phyloP scores from a whole-genome alignment of 2,888 invertebrate genomes.

The Latrodectus hesperus region DNA sequence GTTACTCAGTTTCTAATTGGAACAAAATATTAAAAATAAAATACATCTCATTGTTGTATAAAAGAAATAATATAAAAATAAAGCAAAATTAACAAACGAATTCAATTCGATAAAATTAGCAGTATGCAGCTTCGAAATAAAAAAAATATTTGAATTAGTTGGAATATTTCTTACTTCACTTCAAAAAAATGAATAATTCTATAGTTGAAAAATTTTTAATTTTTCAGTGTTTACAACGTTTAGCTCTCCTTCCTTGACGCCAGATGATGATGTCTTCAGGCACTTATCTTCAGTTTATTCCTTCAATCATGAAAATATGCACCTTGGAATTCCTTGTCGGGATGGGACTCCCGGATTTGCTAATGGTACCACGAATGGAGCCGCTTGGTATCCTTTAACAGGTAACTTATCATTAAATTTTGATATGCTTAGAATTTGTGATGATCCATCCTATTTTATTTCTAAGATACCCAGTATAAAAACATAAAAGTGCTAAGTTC shows the following conservation, averaged over 20 bases:
- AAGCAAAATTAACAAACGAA: too few relatives aligned
- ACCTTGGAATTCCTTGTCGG: constrained; percentile 82
- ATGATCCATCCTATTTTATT: too few relatives aligned
- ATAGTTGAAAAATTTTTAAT: neutral
- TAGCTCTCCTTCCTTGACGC: constrained; percentile 82
- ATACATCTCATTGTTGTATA: too few relatives aligned
- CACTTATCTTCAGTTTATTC: constrained; percentile 90
- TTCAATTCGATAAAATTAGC: too few relatives aligned
- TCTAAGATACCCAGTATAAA: neutral
- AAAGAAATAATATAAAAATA: too few relatives aligned
- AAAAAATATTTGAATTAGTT: too few relatives aligned
- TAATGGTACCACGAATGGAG: constrained; percentile 95
- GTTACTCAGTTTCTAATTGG: too few relatives aligned
- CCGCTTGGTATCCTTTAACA: constrained; percentile 92
- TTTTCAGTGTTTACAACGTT: constrained; percentile 67
- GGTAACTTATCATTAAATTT: constrained; percentile 76
- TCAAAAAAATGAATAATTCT: too few relatives aligned
- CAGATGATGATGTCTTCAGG: constrained; percentile 93
- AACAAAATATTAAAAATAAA: too few relatives aligned
- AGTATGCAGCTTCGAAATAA: too few relatives aligned
- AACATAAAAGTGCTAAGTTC: neutral
- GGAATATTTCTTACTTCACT: too few relatives aligned
- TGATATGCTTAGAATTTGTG: too few relatives aligned
- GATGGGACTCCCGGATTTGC: constrained; percentile 84
- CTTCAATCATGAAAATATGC: constrained; percentile 91